These are phyloP conservation scores for Acanthosepion pharaonis DNA, from an alignment of 2,888 invertebrate species.

Conservation along the genomic window DNA sequence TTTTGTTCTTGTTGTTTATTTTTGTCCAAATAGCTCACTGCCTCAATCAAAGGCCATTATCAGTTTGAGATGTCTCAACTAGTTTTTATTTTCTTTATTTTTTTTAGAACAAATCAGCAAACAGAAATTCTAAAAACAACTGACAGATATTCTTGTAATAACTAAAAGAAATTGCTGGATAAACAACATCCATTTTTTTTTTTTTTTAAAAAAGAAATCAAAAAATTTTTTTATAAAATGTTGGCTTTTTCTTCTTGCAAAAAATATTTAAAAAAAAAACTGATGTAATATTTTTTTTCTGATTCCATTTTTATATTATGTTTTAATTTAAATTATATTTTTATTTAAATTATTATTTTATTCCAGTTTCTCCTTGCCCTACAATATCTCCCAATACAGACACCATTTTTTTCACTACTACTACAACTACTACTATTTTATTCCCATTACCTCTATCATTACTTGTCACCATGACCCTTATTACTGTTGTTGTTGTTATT, in stretches of 20 bases:
- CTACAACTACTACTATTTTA: too few relatives aligned
- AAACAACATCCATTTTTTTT: not conserved
- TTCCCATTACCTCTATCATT: not conserved
- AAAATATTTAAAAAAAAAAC: too few relatives aligned
- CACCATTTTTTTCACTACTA: not conserved
- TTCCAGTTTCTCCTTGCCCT: not conserved
- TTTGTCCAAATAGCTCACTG: not conserved
- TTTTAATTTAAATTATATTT: not conserved
- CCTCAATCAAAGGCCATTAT: not conserved
- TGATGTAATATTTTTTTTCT: too few relatives aligned
- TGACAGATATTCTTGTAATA: not conserved
- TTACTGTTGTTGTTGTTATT: too few relatives aligned
- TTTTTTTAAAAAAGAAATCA: not conserved
- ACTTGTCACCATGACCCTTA: not conserved
- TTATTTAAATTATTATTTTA: not conserved
- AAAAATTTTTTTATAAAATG: too few relatives aligned
- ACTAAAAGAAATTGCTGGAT: not conserved
- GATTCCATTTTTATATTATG: too few relatives aligned
- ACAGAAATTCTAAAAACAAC: not conserved
- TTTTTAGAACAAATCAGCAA: not conserved
- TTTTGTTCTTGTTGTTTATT: not conserved
- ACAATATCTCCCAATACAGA: not conserved
- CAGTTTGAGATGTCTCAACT: not conserved
- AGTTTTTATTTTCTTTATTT: not conserved
- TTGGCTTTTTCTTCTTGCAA: not conserved